These are phyloP conservation scores for Chaetops frenatus DNA, from an alignment of 2,113 vertebrate genomes.

Conservation along the genomic window DNA sequence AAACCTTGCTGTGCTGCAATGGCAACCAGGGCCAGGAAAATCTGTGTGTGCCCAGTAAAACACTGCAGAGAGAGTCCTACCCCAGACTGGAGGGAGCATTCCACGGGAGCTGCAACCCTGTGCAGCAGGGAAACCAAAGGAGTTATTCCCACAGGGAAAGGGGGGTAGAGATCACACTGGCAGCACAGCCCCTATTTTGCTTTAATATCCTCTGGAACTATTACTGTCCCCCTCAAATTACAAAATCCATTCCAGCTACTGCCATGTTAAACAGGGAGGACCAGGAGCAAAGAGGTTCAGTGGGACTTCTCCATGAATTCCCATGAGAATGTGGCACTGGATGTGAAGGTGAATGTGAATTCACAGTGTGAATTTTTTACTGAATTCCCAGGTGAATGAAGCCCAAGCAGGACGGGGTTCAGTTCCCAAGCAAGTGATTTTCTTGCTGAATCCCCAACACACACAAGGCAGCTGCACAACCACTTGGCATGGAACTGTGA, in stretches of 20 bases:
- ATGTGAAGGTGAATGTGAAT: too few species aligned
- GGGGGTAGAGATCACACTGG: neutral
- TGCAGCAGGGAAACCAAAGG: neutral
- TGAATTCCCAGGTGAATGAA: neutral
- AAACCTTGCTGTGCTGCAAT: neutral
- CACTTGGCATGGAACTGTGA: neutral
- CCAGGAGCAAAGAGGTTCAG: neutral
- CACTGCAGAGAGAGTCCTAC: neutral
- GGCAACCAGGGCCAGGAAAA: neutral
- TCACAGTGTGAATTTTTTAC: too few species aligned
- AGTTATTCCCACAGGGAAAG: fast-evolving
- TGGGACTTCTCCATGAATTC: neutral
- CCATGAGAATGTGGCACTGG: neutral
- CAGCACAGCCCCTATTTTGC: neutral
- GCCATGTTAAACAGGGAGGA: neutral
- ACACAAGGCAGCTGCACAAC: neutral
- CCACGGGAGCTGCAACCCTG: neutral
- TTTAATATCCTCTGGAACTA: neutral
- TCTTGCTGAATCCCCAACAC: neutral
- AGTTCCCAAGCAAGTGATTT: neutral
- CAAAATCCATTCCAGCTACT: neutral
- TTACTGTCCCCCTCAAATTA: neutral
- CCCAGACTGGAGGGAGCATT: fast-evolving
- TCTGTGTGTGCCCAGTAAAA: neutral
- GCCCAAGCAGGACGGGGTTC: neutral